Conservation (phyloP, 2,888 invertebrate species). For the Ptycholaimellus sp. region DNA sequence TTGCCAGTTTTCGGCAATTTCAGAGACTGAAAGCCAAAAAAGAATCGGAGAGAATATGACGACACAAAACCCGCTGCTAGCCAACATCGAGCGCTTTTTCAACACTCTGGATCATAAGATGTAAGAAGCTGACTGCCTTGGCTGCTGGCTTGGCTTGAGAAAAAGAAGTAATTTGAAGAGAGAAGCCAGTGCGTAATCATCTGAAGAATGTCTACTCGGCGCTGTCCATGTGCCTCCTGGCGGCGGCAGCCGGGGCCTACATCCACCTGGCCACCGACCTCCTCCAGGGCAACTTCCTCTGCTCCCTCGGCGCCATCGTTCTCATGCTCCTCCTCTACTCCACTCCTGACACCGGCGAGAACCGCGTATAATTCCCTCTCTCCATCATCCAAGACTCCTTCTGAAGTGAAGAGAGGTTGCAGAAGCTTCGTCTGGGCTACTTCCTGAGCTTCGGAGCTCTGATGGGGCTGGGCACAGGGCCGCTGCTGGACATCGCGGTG, state of each 20-base stretch:
- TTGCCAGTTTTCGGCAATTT: too few species aligned
- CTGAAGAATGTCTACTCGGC: constrained; percentile 80
- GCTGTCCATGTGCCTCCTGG: constrained; percentile 50
- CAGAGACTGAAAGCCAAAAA: too few species aligned
- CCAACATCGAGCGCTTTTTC: constrained; percentile 4
- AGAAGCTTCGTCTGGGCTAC: constrained; percentile 47
- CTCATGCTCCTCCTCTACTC: constrained; percentile 50
- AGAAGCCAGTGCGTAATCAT: constrained; percentile 59
- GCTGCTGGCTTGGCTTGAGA: background rate
- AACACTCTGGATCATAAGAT: constrained; percentile 3
- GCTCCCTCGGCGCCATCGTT: constrained; percentile 48
- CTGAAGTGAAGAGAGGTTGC: too few species aligned
- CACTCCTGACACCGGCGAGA: constrained; percentile 42
- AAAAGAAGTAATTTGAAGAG: constrained; percentile 36
- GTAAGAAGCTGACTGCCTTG: constrained; percentile 2
- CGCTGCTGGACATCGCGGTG: constrained; percentile 53
- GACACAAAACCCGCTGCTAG: too few species aligned
- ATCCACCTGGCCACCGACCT: constrained; percentile 52
- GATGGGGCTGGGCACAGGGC: constrained; percentile 60
- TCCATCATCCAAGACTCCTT: too few species aligned
- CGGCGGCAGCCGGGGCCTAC: constrained; percentile 56
- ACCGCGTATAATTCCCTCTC: too few species aligned
- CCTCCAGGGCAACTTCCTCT: constrained; percentile 46
- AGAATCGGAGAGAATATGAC: too few species aligned
- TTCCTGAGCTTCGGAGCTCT: constrained; percentile 46